Evolutionary conservation across 2,797 vertebrate species (phyloP).

Genomic region (Gymnopithys bicolor): DNA sequence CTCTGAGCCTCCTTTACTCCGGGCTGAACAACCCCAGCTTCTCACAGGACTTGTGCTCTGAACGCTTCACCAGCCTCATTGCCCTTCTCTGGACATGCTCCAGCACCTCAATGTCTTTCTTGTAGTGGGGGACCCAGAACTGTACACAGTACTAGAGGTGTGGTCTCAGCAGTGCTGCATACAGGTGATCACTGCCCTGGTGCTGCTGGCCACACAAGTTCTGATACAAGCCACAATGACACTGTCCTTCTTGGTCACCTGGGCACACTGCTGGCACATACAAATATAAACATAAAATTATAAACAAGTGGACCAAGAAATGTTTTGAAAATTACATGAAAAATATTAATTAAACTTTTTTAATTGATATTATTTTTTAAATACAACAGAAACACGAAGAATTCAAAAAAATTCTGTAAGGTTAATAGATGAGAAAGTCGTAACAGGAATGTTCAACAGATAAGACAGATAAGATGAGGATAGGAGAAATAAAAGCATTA

Average conservation of each 20-base stretch:
- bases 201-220: neutral
- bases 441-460: neutral
- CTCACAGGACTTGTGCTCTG: neutral
- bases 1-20: neutral
- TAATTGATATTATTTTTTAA: neutral
- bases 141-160: fast-evolving
- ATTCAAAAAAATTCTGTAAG: neutral
- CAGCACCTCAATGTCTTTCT: neutral
- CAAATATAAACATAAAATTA: neutral
- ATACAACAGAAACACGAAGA: neutral
- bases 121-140: neutral
- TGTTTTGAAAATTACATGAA: neutral
- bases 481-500: neutral
- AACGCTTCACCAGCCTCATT: neutral
- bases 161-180: neutral
- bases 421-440: neutral
- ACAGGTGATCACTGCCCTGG: neutral
- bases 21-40: neutral
- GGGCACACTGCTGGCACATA: neutral
- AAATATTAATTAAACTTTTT: neutral
- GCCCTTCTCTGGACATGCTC: neutral
- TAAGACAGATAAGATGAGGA: neutral
- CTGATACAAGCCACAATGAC: neutral
- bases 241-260: neutral
- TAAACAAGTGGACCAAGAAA: neutral